These are phyloP conservation scores for Ceyx margarethae DNA, from an alignment of 2,113 vertebrate genomes.

Conservation along the genomic window DNA sequence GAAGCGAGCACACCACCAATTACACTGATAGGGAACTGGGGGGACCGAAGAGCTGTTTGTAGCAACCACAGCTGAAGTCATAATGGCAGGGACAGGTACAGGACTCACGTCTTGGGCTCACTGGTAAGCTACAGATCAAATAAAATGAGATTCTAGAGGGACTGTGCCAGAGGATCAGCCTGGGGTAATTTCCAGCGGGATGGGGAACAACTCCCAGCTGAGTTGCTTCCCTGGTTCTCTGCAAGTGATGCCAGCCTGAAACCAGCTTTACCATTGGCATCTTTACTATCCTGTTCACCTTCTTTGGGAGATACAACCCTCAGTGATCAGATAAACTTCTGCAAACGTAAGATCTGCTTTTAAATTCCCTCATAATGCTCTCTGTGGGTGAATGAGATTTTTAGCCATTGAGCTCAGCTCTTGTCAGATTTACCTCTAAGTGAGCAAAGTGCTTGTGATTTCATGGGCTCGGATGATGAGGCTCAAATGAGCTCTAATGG, in stretches of 20 bases:
- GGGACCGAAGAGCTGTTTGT: neutral
- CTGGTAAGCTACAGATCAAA: neutral
- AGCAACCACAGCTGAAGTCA: neutral
- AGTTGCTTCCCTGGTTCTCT: neutral
- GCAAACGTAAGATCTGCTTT: neutral
- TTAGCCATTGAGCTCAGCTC: neutral
- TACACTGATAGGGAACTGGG: conserved; percentile 13
- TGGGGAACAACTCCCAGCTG: rapidly evolving
- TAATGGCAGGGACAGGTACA: neutral
- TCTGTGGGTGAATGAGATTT: neutral
- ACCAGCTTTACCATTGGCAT: neutral
- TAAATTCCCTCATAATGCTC: neutral
- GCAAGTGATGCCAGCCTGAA: neutral
- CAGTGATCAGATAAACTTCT: neutral
- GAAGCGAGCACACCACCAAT: neutral
- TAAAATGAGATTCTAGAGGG: neutral
- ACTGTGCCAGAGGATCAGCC: neutral
- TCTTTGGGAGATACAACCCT: rapidly evolving
- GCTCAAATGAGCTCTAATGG: neutral
- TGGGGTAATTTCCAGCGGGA: neutral
- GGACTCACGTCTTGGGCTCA: neutral
- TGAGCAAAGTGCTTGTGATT: neutral
- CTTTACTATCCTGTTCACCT: neutral
- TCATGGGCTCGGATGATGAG: neutral
- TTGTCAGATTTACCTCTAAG: neutral